Percentiles rank a stretch among this genome's conserved stretches.
These are phyloP conservation scores for Polia nebulosa DNA, from an alignment of 2,888 invertebrate species.

Conservation along the genomic window DNA sequence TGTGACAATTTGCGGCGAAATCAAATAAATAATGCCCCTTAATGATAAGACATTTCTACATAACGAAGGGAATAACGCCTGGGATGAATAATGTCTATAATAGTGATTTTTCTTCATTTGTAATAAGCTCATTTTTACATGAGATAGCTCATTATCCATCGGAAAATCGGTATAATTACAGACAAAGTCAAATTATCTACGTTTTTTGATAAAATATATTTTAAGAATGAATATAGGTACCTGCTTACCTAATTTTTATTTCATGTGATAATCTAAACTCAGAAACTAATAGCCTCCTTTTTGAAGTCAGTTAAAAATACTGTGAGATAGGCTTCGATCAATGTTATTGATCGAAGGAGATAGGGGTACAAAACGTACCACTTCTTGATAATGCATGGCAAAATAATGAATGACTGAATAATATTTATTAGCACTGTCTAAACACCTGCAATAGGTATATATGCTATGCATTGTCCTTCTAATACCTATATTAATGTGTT, in stretches of 20 bases:
- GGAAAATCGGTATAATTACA: neutral
- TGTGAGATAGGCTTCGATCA: too few species aligned
- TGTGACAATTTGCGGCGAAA: neutral
- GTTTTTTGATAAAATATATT: neutral
- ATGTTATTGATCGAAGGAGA: too few species aligned
- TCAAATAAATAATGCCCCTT: neutral
- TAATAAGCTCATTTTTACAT: neutral
- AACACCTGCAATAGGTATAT: too few species aligned
- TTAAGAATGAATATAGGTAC: neutral
- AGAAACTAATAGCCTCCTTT: neutral
- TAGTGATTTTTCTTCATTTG: neutral
- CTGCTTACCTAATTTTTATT: neutral
- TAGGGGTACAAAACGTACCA: neutral
- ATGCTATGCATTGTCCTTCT: too few species aligned
- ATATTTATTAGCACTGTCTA: slow-evolving; percentile 3
- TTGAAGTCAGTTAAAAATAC: neutral
- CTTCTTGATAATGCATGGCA: slow-evolving; percentile 3
- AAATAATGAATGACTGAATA: neutral
- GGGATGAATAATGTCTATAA: neutral
- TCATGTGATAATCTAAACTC: neutral
- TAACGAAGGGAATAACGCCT: neutral
- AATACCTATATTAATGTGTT: neutral
- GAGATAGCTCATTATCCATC: neutral
- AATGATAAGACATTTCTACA: neutral
- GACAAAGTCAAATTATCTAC: neutral